Conservation (phyloP, 2,113 vertebrate genomes). For the Marcusenius ussheri region DNA sequence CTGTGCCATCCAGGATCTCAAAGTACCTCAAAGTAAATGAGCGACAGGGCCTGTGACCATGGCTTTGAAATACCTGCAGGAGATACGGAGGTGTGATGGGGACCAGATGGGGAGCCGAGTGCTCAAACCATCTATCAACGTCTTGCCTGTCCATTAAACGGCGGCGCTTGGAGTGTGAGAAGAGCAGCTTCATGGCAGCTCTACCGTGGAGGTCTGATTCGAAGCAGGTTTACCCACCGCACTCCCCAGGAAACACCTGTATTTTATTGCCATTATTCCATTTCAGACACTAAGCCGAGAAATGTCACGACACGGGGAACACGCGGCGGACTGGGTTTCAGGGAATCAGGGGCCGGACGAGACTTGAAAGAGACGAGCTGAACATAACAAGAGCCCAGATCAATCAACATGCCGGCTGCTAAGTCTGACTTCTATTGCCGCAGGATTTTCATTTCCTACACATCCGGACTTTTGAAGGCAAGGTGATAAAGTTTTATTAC, state of each 20-base stretch:
- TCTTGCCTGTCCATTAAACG: slow-evolving; percentile 20
- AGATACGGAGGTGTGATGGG: slow-evolving; percentile 13
- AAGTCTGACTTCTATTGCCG: slow-evolving; percentile 26
- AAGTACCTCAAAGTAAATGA: slow-evolving; percentile 14
- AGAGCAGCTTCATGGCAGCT: slow-evolving; percentile 14
- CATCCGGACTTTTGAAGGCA: slow-evolving; percentile 33
- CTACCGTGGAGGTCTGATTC: slow-evolving; percentile 38
- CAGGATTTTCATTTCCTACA: slow-evolving; percentile 42
- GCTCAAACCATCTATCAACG: slow-evolving; percentile 26
- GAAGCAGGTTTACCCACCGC: slow-evolving; percentile 41
- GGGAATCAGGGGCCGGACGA: neutral
- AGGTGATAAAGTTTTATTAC: slow-evolving; percentile 44
- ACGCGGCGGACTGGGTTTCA: slow-evolving; percentile 15
- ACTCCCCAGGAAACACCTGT: slow-evolving; percentile 50
- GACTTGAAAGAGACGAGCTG: neutral
- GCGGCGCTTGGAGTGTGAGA: neutral
- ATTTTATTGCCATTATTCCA: slow-evolving; percentile 50
- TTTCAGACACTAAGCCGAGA: slow-evolving; percentile 38
- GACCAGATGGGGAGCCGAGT: slow-evolving; percentile 20
- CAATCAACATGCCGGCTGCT: slow-evolving; percentile 36
- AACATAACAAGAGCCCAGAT: slow-evolving; percentile 37
- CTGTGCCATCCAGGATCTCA: neutral
- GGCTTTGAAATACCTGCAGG: slow-evolving; percentile 22
- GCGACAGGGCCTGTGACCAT: neutral
- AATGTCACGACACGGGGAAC: neutral